Conservation (phyloP, 2,797 vertebrate genomes). For the Scleropages formosus region DNA sequence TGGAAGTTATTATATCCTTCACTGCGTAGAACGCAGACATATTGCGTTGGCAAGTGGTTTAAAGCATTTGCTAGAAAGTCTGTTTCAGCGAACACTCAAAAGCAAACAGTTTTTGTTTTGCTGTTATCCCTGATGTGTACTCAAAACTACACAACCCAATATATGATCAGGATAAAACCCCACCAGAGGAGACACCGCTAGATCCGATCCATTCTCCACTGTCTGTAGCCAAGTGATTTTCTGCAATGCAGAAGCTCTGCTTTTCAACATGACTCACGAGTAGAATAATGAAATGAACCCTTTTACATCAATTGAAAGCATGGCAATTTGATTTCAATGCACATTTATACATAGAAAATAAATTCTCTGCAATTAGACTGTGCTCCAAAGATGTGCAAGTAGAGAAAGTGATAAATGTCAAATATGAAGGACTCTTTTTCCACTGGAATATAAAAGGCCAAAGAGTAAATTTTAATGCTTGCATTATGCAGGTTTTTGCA, state of each 20-base stretch:
- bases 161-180: constrained; percentile 11
- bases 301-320: not conserved
- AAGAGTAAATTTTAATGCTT: not conserved
- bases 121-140: not conserved
- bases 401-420: not conserved
- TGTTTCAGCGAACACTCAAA: too few relatives aligned
- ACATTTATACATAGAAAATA: not conserved
- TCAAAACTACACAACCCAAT: not conserved
- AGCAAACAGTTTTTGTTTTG: too few relatives aligned
- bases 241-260: not conserved
- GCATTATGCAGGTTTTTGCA: not conserved
- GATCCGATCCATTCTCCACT: not conserved
- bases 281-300: not conserved
- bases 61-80: too few relatives aligned
- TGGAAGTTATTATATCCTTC: too few relatives aligned
- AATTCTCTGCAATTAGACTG: not conserved
- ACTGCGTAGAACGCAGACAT: too few relatives aligned
- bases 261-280: not conserved
- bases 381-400: not conserved
- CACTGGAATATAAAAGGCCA: constrained; percentile 6
- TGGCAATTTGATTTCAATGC: not conserved
- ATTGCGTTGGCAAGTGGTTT: too few relatives aligned
- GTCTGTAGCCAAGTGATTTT: constrained; percentile 11
- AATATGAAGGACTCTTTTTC: not conserved
- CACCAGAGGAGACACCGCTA: not conserved